These are phyloP conservation scores for Nansenia antarctica DNA, from an alignment of 2,113 vertebrate genomes.

Conservation along the genomic window DNA sequence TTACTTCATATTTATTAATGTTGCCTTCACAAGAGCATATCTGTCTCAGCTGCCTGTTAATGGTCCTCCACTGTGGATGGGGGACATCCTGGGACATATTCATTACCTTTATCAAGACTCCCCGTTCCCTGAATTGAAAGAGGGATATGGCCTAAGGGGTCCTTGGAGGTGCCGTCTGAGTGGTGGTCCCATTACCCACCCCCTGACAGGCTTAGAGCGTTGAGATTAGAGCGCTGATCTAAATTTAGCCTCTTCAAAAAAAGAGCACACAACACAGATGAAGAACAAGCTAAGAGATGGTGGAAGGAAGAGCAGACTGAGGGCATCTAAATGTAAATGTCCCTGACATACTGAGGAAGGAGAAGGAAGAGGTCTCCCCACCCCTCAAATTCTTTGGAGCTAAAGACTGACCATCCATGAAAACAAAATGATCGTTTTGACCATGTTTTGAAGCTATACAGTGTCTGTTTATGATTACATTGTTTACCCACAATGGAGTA, in stretches of 20 bases:
- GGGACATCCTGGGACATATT: background rate
- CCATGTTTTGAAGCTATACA: too few relatives aligned
- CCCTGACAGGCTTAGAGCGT: slow-evolving; percentile 30
- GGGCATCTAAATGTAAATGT: background rate
- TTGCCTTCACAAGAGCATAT: background rate
- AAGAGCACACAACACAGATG: slow-evolving; percentile 31
- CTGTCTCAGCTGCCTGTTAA: background rate
- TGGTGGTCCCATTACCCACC: slow-evolving; percentile 9
- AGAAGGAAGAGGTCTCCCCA: background rate
- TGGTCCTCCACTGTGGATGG: too few relatives aligned
- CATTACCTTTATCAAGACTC: background rate
- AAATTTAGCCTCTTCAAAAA: slow-evolving; percentile 46
- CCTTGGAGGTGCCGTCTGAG: background rate
- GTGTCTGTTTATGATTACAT: too few relatives aligned
- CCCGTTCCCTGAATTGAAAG: background rate
- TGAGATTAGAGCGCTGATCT: slow-evolving; percentile 43
- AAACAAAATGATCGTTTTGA: background rate
- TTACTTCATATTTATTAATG: background rate
- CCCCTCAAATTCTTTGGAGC: too few relatives aligned
- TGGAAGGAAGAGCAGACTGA: slow-evolving; percentile 14
- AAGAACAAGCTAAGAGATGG: slow-evolving; percentile 27
- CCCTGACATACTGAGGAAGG: background rate
- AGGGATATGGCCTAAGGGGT: background rate
- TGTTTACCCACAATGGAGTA: too few relatives aligned
- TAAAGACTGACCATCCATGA: background rate